Conservation (phyloP, 2,113 vertebrate genomes). For the Alectura lathami region DNA sequence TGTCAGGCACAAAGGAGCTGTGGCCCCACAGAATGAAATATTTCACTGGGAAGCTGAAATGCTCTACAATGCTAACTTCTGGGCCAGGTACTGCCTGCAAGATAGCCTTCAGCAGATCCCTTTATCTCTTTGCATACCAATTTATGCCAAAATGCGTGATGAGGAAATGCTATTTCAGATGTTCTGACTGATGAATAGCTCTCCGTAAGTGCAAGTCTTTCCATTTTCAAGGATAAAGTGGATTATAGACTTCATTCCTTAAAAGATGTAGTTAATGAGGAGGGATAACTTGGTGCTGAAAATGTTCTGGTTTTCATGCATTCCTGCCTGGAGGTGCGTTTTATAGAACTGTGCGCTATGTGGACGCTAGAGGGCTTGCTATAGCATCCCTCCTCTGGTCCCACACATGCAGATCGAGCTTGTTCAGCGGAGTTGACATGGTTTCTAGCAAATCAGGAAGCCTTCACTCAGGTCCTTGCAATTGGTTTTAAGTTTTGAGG, state of each 20-base stretch:
- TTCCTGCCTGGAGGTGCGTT: not conserved
- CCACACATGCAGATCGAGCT: accelerated
- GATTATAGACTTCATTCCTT: not conserved
- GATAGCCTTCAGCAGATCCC: not conserved
- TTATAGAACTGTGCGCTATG: not conserved
- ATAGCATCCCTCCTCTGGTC: not conserved
- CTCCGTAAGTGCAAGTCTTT: not conserved
- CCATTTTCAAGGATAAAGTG: not conserved
- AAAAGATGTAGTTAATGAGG: not conserved
- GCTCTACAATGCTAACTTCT: not conserved
- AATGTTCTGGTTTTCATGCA: not conserved
- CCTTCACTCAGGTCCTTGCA: not conserved
- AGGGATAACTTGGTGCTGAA: not conserved
- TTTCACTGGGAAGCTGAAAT: not conserved
- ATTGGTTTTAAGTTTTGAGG: not conserved
- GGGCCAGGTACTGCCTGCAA: not conserved
- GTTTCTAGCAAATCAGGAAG: not conserved
- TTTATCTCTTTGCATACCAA: not conserved
- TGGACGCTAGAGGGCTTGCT: constrained; percentile 65
- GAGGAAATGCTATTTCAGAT: not conserved
- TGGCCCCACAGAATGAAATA: not conserved
- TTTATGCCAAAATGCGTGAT: not conserved
- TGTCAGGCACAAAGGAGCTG: not conserved
- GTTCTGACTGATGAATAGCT: not conserved
- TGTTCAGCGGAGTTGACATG: not conserved